Percentiles rank a stretch among this genome's conserved stretches.
These are phyloP conservation scores for Fukomys damarensis DNA, from an alignment of 2,113 vertebrate species.

Conservation along the genomic window DNA sequence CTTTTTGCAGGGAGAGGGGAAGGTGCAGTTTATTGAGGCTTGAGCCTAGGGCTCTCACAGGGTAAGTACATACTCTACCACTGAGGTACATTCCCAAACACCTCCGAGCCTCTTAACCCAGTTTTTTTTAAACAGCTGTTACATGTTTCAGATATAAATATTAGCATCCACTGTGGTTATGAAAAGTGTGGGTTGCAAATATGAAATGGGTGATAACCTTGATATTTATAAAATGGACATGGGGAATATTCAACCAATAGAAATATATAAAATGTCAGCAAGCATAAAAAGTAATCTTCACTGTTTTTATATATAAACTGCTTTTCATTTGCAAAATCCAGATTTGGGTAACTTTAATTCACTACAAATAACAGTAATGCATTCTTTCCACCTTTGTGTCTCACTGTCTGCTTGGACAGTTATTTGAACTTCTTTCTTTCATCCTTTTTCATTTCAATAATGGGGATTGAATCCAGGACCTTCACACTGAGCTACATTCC, in stretches of 20 bases:
- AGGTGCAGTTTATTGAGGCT: neutral
- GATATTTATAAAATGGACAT: constrained; percentile 37
- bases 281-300: neutral
- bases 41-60: neutral
- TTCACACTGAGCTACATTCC: neutral
- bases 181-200: neutral
- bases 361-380: neutral
- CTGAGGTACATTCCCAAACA: neutral
- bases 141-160: constrained; percentile 14
- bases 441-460: neutral
- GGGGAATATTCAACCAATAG: neutral
- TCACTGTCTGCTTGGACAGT: neutral
- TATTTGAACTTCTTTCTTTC: neutral
- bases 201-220: neutral
- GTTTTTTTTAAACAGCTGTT: neutral
- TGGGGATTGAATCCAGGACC: neutral
- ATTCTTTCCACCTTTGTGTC: neutral
- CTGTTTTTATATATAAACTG: constrained; percentile 38
- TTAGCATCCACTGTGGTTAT: neutral
- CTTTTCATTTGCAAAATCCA: constrained; percentile 47
- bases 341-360: constrained; percentile 43
- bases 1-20: neutral
- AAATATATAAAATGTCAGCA: constrained; percentile 29
- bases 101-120: neutral
- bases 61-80: neutral